Evolutionary conservation across 2,797 vertebrate genomes (phyloP).

Genomic region (Rhinogobio ventralis): DNA sequence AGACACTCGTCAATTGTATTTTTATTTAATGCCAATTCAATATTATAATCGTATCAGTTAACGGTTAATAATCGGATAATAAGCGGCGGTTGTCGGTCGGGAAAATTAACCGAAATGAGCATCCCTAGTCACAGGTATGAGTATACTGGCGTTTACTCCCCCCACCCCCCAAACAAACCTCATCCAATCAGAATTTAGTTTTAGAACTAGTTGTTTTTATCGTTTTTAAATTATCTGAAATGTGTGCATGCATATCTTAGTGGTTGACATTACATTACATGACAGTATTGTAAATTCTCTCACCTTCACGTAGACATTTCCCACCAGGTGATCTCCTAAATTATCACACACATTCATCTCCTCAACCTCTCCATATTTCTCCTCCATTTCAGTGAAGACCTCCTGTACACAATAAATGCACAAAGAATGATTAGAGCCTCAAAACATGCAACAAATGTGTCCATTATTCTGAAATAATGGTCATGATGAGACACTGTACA

Average conservation of each 20-base stretch:
- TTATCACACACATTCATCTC: conserved; percentile 99
- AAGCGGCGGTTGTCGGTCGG: too few relatives aligned
- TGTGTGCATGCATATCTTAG: neutral
- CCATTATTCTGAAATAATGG: neutral
- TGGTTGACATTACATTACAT: neutral
- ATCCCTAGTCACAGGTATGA: neutral
- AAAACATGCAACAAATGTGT: neutral
- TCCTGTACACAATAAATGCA: conserved; percentile 76
- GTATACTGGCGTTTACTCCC: neutral
- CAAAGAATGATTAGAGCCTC: neutral
- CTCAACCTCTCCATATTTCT: conserved; percentile 97
- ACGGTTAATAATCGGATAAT: too few relatives aligned
- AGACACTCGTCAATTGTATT: too few relatives aligned
- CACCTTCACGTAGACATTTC: conserved; percentile 98
- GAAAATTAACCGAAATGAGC: too few relatives aligned
- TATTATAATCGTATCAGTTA: too few relatives aligned
- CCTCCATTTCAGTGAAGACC: conserved; percentile 99
- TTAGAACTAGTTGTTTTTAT: neutral
- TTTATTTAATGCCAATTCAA: too few relatives aligned
- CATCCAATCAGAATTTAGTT: too few relatives aligned
- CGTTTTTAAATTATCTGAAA: neutral
- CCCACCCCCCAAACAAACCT: too few relatives aligned
- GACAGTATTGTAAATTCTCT: conserved; percentile 28
- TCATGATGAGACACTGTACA: too few relatives aligned
- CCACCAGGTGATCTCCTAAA: conserved; percentile 95